Evolutionary conservation across 2,888 invertebrate genomes (phyloP).

Genomic region (Epirrhoe tristata): DNA sequence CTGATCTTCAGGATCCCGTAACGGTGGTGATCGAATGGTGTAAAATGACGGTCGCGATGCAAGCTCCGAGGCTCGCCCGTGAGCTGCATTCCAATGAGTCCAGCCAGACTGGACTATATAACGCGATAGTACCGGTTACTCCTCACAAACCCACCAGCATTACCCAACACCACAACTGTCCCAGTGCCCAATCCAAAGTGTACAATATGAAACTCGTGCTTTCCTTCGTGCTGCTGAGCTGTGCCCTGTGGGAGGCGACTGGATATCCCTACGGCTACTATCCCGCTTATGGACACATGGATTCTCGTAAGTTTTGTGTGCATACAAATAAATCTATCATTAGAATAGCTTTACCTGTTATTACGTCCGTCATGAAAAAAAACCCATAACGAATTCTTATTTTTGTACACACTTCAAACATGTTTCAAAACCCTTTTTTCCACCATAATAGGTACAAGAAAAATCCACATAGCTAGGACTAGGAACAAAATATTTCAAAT

Average conservation of each 20-base stretch:
- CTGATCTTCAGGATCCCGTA: constrained; percentile 66
- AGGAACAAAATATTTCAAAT: too few relatives aligned
- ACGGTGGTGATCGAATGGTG: constrained; percentile 73
- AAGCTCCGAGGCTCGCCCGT: constrained; percentile 53
- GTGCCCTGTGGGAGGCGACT: constrained; percentile 62
- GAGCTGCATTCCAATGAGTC: constrained; percentile 76
- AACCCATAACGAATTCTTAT: too few relatives aligned
- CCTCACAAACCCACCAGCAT: constrained; percentile 65
- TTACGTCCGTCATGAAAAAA: too few relatives aligned
- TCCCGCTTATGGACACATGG: constrained; percentile 74
- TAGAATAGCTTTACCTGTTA: too few relatives aligned
- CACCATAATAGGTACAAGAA: too few relatives aligned
- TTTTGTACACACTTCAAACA: too few relatives aligned
- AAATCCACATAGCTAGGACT: too few relatives aligned
- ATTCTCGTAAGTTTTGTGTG: constrained; percentile 67
- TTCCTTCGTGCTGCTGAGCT: constrained; percentile 59
- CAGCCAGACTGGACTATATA: constrained; percentile 73
- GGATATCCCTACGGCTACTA: constrained; percentile 74
- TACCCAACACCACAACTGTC: constrained; percentile 57
- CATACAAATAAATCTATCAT: neutral
- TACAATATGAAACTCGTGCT: constrained; percentile 63
- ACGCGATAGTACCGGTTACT: constrained; percentile 56
- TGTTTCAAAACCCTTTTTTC: too few relatives aligned
- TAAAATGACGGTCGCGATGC: constrained; percentile 66
- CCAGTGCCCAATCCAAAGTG: constrained; percentile 51